Conservation (phyloP, 2,797 vertebrate species). For the Xiphorhynchus erythropygius region DNA sequence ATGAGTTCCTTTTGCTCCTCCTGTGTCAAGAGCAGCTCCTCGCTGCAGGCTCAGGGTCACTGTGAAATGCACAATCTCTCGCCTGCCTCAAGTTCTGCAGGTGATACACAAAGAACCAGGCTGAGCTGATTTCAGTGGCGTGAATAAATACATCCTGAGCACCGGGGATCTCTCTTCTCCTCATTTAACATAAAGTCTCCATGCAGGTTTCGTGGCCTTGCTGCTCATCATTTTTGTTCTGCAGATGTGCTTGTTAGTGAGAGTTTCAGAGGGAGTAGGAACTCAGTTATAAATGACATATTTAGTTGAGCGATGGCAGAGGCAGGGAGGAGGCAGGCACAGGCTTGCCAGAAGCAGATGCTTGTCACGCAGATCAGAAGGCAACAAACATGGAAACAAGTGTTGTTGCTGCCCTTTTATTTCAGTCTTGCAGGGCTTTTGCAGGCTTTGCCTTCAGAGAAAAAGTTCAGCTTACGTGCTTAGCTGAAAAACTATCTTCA, state of each 20-base stretch:
- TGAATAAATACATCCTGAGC: conserved; percentile 20
- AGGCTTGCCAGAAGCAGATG: not conserved
- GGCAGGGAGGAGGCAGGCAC: not conserved
- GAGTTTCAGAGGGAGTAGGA: not conserved
- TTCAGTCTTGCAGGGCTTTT: not conserved
- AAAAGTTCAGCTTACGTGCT: not conserved
- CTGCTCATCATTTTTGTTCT: not conserved
- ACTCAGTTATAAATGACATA: not conserved
- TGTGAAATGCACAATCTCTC: not conserved
- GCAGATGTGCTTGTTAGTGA: conserved; percentile 7
- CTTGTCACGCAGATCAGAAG: not conserved
- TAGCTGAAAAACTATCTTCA: not conserved
- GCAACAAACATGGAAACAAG: not conserved
- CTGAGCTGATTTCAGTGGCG: not conserved
- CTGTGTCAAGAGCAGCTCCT: not conserved
- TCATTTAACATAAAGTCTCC: not conserved
- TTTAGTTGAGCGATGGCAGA: not conserved
- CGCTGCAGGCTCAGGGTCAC: not conserved
- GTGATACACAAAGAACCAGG: not conserved
- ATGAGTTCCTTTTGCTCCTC: not conserved
- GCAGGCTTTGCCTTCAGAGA: not conserved
- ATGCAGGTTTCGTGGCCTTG: not conserved
- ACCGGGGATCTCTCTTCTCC: not conserved
- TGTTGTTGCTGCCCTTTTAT: not conserved
- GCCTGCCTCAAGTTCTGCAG: not conserved